phyloP scores from a whole-genome alignment of 1,140 invertebrate genomes.

The Microplitis mediator region DNA sequence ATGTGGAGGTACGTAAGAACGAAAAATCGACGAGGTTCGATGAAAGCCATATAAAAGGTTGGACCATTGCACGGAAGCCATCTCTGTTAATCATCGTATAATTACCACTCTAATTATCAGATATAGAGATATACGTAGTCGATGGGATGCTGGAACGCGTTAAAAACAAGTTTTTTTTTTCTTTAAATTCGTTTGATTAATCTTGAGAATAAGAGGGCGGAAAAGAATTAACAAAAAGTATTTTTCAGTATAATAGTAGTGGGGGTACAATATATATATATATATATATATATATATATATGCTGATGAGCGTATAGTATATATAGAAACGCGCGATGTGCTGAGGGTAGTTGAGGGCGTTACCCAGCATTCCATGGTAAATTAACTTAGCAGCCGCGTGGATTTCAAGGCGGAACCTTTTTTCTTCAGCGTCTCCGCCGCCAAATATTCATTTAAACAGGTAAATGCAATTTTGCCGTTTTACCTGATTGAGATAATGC shows the following conservation, averaged over 20 bases:
- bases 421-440: slow-evolving; percentile 50
- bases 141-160: background rate
- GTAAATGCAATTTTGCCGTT: slow-evolving; percentile 64
- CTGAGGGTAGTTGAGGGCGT: slow-evolving; percentile 45
- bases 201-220: background rate
- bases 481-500: slow-evolving; percentile 65
- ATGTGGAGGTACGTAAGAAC: background rate
- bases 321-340: background rate
- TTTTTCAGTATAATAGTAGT: background rate
- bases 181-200: background rate
- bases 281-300: background rate
- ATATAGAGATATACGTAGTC: slow-evolving; percentile 53
- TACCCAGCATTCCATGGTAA: slow-evolving; percentile 61
- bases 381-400: slow-evolving; percentile 62
- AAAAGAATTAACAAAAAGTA: background rate
- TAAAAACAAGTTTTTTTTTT: background rate
- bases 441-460: slow-evolving; percentile 65
- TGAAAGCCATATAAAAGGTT: background rate
- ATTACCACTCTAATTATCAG: slow-evolving; percentile 62
- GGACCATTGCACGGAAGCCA: slow-evolving; percentile 57
- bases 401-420: slow-evolving; percentile 23
- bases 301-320: background rate
- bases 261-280: background rate
- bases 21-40: background rate
- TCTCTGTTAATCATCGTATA: slow-evolving; percentile 63